Percentiles rank a stretch among this genome's conserved stretches.
These are phyloP conservation scores for Lateolabrax maculatus DNA, from an alignment of 2,797 vertebrate genomes.

Conservation along the genomic window DNA sequence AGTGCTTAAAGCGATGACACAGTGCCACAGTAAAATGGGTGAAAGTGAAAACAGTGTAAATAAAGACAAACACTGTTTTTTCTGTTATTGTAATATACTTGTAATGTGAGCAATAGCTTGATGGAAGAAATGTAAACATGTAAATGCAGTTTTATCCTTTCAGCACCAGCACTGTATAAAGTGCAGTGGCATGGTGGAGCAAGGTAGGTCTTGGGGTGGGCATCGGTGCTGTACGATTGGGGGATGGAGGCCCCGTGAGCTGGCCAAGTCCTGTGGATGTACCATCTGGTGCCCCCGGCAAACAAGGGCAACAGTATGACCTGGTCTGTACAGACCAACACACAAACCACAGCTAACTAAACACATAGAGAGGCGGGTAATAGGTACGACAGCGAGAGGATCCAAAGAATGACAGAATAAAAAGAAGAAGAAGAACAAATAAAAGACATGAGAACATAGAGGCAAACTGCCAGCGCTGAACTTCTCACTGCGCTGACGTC, in stretches of 20 bases:
- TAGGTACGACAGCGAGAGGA: not conserved
- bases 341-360: constrained; percentile 12
- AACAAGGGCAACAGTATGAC: constrained; percentile 59
- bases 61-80: not conserved
- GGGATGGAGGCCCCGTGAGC: constrained; percentile 39
- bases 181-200: not conserved
- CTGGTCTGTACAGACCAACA: constrained; percentile 32
- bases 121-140: not conserved
- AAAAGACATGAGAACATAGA: not conserved
- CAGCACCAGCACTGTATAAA: not conserved
- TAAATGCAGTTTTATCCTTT: not conserved
- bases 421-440: not conserved
- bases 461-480: not conserved
- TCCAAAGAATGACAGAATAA: not conserved
- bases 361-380: not conserved
- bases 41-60: not conserved
- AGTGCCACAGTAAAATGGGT: not conserved
- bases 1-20: not conserved
- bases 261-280: constrained; percentile 53
- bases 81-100: not conserved
- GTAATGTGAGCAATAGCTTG: not conserved
- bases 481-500: not conserved
- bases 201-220: constrained; percentile 19
- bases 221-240: constrained; percentile 15
- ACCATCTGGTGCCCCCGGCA: constrained; percentile 75